phyloP scores from a whole-genome alignment of 2,113 vertebrate species.

The Regulus satrapa region DNA sequence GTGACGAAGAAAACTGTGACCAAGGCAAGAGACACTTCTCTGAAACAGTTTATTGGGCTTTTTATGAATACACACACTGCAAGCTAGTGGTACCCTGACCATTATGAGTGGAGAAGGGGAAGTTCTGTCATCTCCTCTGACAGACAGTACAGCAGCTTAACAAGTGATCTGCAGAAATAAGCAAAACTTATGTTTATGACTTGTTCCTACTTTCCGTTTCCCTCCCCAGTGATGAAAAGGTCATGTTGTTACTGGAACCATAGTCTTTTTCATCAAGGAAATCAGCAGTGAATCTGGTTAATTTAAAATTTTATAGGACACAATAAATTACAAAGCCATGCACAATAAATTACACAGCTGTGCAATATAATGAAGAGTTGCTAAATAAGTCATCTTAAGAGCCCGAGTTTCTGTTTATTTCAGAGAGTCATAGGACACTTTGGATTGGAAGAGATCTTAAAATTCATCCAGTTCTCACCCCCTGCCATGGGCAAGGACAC shows the following conservation, averaged over 20 bases:
- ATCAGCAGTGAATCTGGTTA: not conserved
- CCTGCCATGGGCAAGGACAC: not conserved
- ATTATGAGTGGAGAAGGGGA: not conserved
- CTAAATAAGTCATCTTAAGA: not conserved
- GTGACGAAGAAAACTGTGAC: conserved; percentile 91
- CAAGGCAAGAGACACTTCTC: conserved; percentile 54
- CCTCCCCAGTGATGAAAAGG: not conserved
- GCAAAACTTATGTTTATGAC: not conserved
- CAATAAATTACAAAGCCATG: not conserved
- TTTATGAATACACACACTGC: not conserved
- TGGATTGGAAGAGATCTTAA: not conserved
- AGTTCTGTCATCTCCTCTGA: not conserved
- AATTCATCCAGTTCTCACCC: not conserved
- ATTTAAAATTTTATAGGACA: not conserved
- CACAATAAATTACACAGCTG: not conserved
- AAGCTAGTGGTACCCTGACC: not conserved
- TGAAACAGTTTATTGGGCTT: not conserved
- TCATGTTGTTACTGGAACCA: not conserved
- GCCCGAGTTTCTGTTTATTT: not conserved
- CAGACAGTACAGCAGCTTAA: not conserved
- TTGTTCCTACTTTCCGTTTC: not conserved
- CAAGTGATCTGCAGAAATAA: not conserved
- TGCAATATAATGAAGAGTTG: not conserved
- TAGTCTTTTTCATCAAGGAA: not conserved
- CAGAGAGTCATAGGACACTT: not conserved